phyloP scores from a whole-genome alignment of 2,888 invertebrate species.

The Epirrhoe alternata region DNA sequence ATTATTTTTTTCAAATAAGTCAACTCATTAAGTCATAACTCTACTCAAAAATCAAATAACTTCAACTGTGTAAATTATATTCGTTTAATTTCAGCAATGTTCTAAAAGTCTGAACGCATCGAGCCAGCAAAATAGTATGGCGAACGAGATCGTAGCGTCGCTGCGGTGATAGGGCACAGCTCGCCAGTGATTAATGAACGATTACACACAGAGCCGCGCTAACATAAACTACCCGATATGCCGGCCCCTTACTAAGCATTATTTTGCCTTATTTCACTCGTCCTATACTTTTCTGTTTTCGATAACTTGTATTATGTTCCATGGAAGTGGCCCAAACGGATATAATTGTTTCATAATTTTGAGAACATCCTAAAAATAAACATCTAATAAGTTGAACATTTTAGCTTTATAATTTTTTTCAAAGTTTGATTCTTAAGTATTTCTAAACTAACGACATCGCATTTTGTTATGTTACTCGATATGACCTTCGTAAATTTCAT shows the following conservation, averaged over 20 bases:
- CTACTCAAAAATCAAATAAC: too few relatives aligned
- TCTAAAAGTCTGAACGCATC: constrained; percentile 81
- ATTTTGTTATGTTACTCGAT: background rate
- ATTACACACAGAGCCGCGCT: constrained; percentile 66
- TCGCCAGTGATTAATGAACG: constrained; percentile 72
- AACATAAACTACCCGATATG: constrained; percentile 76
- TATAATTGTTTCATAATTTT: background rate
- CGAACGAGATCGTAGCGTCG: constrained; percentile 82
- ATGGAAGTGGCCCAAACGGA: background rate
- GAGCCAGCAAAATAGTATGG: constrained; percentile 82
- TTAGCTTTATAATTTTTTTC: background rate
- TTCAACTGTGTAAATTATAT: constrained; percentile 4
- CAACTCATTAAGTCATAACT: too few relatives aligned
- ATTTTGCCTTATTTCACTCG: constrained; percentile 13
- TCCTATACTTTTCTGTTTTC: constrained; percentile 3
- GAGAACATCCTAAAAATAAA: background rate
- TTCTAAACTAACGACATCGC: background rate
- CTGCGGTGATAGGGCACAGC: constrained; percentile 82
- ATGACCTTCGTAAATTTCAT: background rate
- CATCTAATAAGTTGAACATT: background rate
- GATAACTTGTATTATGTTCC: background rate
- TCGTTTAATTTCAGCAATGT: constrained; percentile 74
- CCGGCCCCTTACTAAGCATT: constrained; percentile 47
- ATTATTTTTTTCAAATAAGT: too few relatives aligned
- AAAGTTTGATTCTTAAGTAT: background rate